phyloP scores from a whole-genome alignment of 2,113 vertebrate species.

The Amazona vittata region DNA sequence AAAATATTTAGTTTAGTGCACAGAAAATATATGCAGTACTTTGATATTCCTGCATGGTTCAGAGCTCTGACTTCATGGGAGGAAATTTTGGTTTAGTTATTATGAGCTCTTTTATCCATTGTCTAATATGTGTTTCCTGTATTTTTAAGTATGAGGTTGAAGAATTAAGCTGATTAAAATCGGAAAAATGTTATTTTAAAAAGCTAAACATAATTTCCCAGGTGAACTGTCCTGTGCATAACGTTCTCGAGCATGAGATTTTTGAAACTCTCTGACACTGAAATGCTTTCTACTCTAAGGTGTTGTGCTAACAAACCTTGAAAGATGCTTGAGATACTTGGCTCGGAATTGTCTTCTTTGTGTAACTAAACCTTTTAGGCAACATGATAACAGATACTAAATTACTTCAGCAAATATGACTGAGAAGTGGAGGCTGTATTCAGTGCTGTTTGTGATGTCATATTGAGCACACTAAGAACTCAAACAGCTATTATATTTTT shows the following conservation, averaged over 20 bases:
- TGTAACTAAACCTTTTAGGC: background rate
- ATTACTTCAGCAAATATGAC: background rate
- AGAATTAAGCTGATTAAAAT: slow-evolving; percentile 19
- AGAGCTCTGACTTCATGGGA: background rate
- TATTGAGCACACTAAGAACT: background rate
- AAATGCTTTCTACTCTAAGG: background rate
- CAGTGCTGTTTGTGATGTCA: background rate
- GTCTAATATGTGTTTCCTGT: slow-evolving; percentile 52
- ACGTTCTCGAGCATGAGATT: background rate
- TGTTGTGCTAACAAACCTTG: background rate
- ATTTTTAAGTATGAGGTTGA: slow-evolving; percentile 21
- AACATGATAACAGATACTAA: background rate
- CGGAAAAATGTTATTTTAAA: background rate
- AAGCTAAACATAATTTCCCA: background rate
- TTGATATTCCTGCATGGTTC: slow-evolving; percentile 21
- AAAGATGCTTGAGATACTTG: background rate
- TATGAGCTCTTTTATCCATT: slow-evolving; percentile 44
- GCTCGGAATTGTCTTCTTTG: background rate
- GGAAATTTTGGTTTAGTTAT: slow-evolving; percentile 24
- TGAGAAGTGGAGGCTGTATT: background rate
- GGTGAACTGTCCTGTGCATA: background rate
- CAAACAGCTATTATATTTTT: background rate
- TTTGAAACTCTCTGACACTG: background rate
- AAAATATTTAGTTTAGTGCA: slow-evolving; percentile 39
- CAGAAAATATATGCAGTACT: slow-evolving; percentile 38